These are phyloP conservation scores for Spisula subtruncata DNA, from an alignment of 2,888 invertebrate genomes.

Conservation along the genomic window DNA sequence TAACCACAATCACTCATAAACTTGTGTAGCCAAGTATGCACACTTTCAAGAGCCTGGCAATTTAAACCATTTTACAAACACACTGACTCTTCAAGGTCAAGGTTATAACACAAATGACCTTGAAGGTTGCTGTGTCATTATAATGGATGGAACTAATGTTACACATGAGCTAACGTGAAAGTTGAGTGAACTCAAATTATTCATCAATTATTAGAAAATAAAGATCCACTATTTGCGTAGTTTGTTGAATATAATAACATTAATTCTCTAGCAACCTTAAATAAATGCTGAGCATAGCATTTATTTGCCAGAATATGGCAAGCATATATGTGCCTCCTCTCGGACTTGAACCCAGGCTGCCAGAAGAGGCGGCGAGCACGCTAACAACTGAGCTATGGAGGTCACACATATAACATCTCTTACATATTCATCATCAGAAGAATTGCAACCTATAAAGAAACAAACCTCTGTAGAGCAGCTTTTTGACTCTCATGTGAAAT, in stretches of 20 bases:
- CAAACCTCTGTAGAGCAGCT: no score
- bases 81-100: background rate
- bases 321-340: no score
- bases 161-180: background rate
- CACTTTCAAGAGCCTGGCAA: background rate
- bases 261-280: background rate
- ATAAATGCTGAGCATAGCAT: no score
- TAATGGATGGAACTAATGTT: background rate
- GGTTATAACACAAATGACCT: conserved; percentile 14
- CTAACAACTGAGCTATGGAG: no score
- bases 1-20: background rate
- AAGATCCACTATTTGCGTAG: background rate
- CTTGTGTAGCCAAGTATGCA: background rate
- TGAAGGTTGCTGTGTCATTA: background rate
- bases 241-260: background rate
- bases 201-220: background rate
- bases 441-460: no score
- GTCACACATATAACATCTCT: no score
- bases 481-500: no score
- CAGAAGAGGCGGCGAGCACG: no score
- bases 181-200: background rate
- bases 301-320: no score
- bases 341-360: no score
- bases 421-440: no score
- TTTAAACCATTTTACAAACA: background rate